A percentile compares a stretch with the other conserved stretches of the same genome.
Conservation (phyloP, 2,888 invertebrate species). For the Cybosia mesomella region DNA sequence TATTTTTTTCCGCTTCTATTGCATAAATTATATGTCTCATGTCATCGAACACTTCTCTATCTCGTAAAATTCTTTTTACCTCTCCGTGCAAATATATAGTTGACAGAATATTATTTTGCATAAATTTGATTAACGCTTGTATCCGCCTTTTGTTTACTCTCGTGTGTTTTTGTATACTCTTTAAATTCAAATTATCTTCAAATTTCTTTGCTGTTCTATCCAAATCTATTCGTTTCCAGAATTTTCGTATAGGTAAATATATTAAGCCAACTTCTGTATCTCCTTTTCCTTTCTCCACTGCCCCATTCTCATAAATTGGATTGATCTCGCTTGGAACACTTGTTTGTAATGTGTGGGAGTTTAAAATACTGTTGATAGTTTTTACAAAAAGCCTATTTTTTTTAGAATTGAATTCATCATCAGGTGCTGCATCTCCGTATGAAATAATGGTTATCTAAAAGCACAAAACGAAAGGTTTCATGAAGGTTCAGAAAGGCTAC, state of each 20-base stretch:
- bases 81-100: slow-evolving; percentile 3
- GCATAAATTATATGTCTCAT: not conserved
- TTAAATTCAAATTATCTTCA: not conserved
- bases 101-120: not conserved
- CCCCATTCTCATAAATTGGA: not conserved
- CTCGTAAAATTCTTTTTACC: slow-evolving; percentile 6
- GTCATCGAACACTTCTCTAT: not conserved
- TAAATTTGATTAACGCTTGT: slow-evolving; percentile 1
- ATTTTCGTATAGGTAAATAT: not conserved
- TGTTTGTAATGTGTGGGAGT: not conserved
- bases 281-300: not conserved
- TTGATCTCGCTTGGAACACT: not conserved
- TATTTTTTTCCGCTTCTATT: not conserved
- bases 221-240: not conserved
- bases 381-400: not conserved
- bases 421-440: not conserved
- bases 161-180: not conserved
- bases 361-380: not conserved
- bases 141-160: not conserved
- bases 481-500: not conserved
- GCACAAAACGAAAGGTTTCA: not conserved
- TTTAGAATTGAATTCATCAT: not conserved
- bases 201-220: not conserved
- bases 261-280: not conserved
- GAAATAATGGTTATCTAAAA: not conserved